Base-by-base conservation (phyloP, 2,888 invertebrate genomes). In the Lumbricus terrestris region DNA sequence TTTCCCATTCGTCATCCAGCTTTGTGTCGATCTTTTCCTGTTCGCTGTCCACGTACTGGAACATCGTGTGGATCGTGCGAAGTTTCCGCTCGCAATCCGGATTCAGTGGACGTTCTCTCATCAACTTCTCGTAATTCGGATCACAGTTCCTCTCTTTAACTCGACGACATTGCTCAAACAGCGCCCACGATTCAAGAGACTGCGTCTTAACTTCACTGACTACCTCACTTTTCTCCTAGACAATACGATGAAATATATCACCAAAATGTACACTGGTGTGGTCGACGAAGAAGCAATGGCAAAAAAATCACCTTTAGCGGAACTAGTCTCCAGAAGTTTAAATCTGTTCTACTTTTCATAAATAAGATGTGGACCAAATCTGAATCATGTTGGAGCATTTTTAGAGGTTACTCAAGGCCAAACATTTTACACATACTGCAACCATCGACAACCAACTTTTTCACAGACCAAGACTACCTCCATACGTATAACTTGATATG, bases 171-270 rank as follows among this genome's bases (percentile, higher is more conserved):
- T 95, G 95, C 92, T 95, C 95, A 3, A 93, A 91, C 92, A 94
- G 93, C 8, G 94, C 94, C 90, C 94, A 94, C 89, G 94, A 93
- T 90, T 95, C 95, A 40, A 96, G 93, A 82, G 96, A 93, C 88
- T 95, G 94, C 90, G 96, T 96, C 93, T 96, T 96, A 90, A 96
- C 94, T 1, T 95, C 94, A 92, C 96, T 95, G 2, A 97, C 96
- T 93, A 97, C 97, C 23, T 89, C 89, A 85, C 92, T 92, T 18
- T 92, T 88, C 18, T 40, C 33, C 91, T 91, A 90, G 29, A 69
- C 20, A 8, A 69, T 11, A 69, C n/a, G 69, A 69, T 69, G n/a
- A 1, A 69, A 69, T 69, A 95, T n/a, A 69, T n/a, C n/a, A 13
- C 8, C 69, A 69, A 69, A n/a, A 29, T 69, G 47, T n/a, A n/a